These are phyloP conservation scores for Acheta domesticus DNA, from an alignment of 2,888 invertebrate species.

Conservation along the genomic window DNA sequence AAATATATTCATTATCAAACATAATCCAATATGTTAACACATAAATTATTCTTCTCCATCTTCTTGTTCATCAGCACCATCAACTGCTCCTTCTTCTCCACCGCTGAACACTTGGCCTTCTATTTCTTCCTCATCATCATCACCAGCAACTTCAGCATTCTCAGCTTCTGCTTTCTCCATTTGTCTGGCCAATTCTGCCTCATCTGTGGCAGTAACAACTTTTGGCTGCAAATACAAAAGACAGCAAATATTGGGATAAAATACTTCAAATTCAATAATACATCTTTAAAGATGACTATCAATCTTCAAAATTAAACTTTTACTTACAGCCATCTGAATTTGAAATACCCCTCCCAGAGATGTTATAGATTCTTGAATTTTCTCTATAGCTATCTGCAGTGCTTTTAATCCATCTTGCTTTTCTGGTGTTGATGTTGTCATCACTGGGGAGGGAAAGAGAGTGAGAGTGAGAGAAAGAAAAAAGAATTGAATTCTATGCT, in stretches of 20 bases:
- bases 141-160: conserved; percentile 90
- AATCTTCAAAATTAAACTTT: too few relatives aligned
- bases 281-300: too few relatives aligned
- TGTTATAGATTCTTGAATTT: conserved; percentile 78
- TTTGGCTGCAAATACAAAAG: conserved; percentile 66
- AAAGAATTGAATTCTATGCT: not conserved
- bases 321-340: conserved; percentile 85
- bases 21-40: too few relatives aligned
- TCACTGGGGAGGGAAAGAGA: conserved; percentile 63
- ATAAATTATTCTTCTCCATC: conserved; percentile 39
- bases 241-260: not conserved
- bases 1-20: too few relatives aligned
- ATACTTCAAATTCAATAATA: not conserved
- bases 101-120: conserved; percentile 50
- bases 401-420: conserved; percentile 89
- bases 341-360: conserved; percentile 87
- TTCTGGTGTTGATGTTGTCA: conserved; percentile 98
- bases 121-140: conserved; percentile 72
- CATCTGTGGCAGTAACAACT: conserved; percentile 97
- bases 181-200: conserved; percentile 89
- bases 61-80: conserved; percentile 44
- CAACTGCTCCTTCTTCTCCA: conserved; percentile 47
- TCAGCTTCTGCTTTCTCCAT: conserved; percentile 92
- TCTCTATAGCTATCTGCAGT: conserved; percentile 83
- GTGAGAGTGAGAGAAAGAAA: not conserved